These are phyloP conservation scores for Azorinus chamasolen DNA, from an alignment of 2,888 invertebrate species.

Conservation along the genomic window DNA sequence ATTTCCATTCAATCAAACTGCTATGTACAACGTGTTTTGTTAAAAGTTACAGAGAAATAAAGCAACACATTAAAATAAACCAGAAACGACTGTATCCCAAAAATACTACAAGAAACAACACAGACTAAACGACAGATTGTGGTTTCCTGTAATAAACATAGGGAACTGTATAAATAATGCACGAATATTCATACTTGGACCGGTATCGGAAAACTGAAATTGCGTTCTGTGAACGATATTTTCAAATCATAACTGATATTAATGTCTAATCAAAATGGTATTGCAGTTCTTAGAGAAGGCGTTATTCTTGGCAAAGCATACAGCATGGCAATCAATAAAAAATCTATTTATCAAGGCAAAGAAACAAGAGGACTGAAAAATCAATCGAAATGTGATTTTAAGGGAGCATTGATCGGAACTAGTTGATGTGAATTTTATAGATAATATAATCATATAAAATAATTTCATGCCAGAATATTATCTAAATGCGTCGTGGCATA, in stretches of 20 bases:
- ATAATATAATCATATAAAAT: constrained; percentile 41
- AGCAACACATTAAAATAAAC: too few relatives aligned
- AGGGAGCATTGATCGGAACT: constrained; percentile 36
- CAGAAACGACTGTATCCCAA: too few relatives aligned
- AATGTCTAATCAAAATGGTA: constrained; percentile 54
- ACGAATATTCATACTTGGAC: not conserved
- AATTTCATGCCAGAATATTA: constrained; percentile 22
- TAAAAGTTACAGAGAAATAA: too few relatives aligned
- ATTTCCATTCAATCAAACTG: too few relatives aligned
- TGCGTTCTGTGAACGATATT: constrained; percentile 15
- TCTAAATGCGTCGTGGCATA: too few relatives aligned
- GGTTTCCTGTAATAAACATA: too few relatives aligned
- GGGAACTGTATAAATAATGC: too few relatives aligned
- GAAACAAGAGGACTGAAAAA: constrained; percentile 23
- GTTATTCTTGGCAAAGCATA: constrained; percentile 30
- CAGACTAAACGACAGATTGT: too few relatives aligned
- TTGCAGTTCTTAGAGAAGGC: constrained; percentile 51
- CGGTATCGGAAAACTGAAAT: constrained; percentile 11
- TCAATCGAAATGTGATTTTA: constrained; percentile 58
- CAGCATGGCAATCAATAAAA: constrained; percentile 33
- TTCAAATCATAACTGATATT: constrained; percentile 38
- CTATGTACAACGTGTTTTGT: too few relatives aligned
- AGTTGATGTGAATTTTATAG: constrained; percentile 22
- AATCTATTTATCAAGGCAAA: constrained; percentile 50
- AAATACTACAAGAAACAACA: too few relatives aligned